These are phyloP conservation scores for Calephelis nemesis DNA, from an alignment of 1,140 invertebrate species.

Conservation along the genomic window DNA sequence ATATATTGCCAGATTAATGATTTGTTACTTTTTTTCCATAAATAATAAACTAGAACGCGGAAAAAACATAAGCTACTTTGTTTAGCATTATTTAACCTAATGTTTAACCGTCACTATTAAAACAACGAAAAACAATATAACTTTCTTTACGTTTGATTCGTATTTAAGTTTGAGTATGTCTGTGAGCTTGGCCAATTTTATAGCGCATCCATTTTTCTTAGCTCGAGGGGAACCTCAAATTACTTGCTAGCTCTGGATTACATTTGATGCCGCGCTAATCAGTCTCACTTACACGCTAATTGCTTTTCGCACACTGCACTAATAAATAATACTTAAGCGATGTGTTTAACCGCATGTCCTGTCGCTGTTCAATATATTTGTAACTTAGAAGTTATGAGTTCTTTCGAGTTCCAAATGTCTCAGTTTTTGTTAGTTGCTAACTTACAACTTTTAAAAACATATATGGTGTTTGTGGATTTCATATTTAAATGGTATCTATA, in stretches of 20 bases:
- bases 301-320: constrained; percentile 49
- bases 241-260: constrained; percentile 56
- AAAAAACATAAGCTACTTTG: too few relatives aligned
- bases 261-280: constrained; percentile 61
- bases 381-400: background rate
- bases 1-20: too few relatives aligned
- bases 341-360: constrained; percentile 9
- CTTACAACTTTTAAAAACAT: background rate
- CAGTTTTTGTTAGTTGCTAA: background rate
- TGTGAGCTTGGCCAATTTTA: background rate
- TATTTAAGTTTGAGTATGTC: too few relatives aligned
- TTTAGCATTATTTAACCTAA: too few relatives aligned
- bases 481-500: too few relatives aligned
- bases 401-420: background rate
- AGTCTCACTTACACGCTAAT: constrained; percentile 63
- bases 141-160: too few relatives aligned
- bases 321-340: constrained; percentile 41
- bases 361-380: background rate
- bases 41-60: too few relatives aligned
- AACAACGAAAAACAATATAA: too few relatives aligned
- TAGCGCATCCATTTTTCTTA: constrained; percentile 24
- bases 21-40: too few relatives aligned
- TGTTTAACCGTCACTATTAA: too few relatives aligned
- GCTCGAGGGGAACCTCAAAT: constrained; percentile 44
- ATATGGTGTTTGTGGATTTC: too few relatives aligned